Conservation (phyloP, 2,888 invertebrate species). For the Chorisops tibialis region DNA sequence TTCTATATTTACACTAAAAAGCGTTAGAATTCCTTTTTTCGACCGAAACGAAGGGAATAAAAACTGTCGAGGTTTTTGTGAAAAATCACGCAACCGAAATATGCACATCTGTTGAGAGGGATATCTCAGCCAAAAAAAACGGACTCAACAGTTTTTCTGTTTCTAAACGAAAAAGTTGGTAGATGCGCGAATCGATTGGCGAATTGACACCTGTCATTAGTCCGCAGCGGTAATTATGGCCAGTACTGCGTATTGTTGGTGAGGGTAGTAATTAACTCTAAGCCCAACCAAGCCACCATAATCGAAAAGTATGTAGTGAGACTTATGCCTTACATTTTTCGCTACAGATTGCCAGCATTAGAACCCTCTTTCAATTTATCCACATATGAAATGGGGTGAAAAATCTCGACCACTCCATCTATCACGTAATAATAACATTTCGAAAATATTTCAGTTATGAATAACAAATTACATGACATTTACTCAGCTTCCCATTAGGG, state of each 20-base stretch:
- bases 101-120: conserved; percentile 29
- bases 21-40: conserved; percentile 17
- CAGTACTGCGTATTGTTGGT: background rate
- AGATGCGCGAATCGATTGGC: conserved; percentile 24
- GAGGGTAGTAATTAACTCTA: conserved; percentile 23
- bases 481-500: conserved; percentile 27
- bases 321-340: background rate
- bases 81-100: conserved; percentile 33
- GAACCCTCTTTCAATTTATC: conserved; percentile 1
- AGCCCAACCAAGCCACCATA: conserved; percentile 12
- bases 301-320: background rate
- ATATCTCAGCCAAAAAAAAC: background rate
- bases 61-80: conserved; percentile 20
- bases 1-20: conserved; percentile 23
- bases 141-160: background rate
- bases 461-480: conserved; percentile 35
- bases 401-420: conserved; percentile 14
- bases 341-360: background rate
- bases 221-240: background rate
- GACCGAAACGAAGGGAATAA: conserved; percentile 3
- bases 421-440: conserved; percentile 24
- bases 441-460: conserved; percentile 32
- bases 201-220: conserved; percentile 30
- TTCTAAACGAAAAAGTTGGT: background rate
- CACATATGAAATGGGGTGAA: conserved; percentile 13